Base-by-base conservation (phyloP, 1,140 invertebrate genomes). In the Cotesia chilonis region DNA sequence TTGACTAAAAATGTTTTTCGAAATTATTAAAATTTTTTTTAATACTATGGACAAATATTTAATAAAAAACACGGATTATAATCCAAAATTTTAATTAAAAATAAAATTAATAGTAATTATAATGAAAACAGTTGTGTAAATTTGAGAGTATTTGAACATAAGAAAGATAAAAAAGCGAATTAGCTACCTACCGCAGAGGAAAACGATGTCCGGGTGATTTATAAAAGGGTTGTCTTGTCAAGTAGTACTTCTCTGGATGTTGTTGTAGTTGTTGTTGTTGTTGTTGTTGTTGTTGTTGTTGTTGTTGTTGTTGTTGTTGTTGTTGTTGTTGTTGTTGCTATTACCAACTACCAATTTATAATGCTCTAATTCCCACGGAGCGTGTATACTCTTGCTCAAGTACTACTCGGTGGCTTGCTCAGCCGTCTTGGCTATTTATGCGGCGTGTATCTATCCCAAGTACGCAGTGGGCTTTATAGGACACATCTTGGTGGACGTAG, bases 321-420 rank as follows among this genome's bases (percentile, higher is more conserved):
- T 28, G 28, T 28, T 28, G 28, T 28, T 28, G 28, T 51, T 60
- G 68, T 6, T 28, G 63, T 55, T 41, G 35, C 36, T 65, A 36
- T 61, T 61, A 12, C 47, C 10, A 71, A 35, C 70, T 10, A 54
- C 35, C 55, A 36, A 28, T 61, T 54, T 66, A 61, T 57, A 71
- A 71, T 76, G 75, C 68, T 76, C 75, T 69, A 76, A 69, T 76
- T 76, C 75, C 75, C 75, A 76, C 72, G 75, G 41, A 74, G 12
- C 74, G 51, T 55, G 51, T 54, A 41, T 66, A 51, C 67, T 57
- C 35, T 4, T 63, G 64, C 52, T 54, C 69, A 63, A 37, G 61
- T 20, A 55, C 36, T 20, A 55, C 36, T 37, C 38, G 41, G 51
- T 55, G 55, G 35, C 65, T 35, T 59, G 52, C 51, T 55, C 47